Percentiles rank a stretch among this genome's conserved stretches.
Conservation (phyloP, 2,113 vertebrate genomes). For the Chloroceryle aenea region DNA sequence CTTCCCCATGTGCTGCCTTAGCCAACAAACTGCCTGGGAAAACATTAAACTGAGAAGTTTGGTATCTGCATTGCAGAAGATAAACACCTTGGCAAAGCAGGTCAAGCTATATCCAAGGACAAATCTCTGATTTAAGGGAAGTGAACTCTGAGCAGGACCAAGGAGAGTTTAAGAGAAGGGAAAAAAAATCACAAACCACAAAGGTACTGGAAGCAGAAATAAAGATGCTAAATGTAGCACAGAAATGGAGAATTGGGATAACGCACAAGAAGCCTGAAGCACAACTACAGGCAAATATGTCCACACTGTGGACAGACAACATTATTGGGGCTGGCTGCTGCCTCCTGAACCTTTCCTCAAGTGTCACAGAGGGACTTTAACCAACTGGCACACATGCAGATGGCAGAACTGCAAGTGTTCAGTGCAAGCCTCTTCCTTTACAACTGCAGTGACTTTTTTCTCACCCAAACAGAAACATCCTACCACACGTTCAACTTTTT, state of each 20-base stretch:
- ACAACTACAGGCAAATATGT: neutral
- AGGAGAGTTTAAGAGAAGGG: neutral
- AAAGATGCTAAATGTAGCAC: neutral
- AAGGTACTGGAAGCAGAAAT: neutral
- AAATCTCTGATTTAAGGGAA: neutral
- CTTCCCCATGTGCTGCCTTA: accelerated
- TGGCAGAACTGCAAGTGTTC: neutral
- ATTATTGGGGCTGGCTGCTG: neutral
- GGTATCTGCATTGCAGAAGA: constrained; percentile 44
- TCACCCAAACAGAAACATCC: neutral
- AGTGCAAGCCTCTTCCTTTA: neutral
- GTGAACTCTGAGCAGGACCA: neutral
- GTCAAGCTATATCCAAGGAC: constrained; percentile 28
- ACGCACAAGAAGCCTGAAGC: neutral
- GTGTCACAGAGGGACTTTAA: neutral
- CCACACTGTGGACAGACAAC: accelerated
- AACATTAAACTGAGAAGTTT: neutral
- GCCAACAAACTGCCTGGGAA: neutral
- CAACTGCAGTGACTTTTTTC: accelerated
- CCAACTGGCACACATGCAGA: accelerated
- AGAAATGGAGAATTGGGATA: neutral
- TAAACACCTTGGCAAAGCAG: constrained; percentile 32
- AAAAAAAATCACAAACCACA: neutral
- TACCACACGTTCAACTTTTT: neutral
- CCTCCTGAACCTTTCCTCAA: neutral